Evolutionary conservation across 2,113 vertebrate species (phyloP), one percentile per base, ranked within the genome.

Genomic region (Abramis brama): DNA sequence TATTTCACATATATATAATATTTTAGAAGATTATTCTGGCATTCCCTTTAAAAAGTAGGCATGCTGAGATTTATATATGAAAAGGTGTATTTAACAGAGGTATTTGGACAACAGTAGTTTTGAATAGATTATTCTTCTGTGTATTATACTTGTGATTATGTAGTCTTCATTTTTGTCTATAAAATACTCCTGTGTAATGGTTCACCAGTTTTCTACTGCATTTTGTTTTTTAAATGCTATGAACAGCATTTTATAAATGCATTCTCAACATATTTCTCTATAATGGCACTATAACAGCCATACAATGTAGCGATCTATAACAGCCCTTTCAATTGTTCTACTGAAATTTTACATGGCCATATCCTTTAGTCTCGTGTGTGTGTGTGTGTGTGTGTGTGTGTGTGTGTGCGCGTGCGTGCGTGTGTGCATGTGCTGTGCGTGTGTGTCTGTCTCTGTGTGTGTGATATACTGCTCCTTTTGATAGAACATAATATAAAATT

Each of bases 31-130:
- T 78, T 66, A 45, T 76, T 79, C 57, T 52, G 25, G 39, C 74
- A 79, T 83, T 39, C 83, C 27, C 25, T 68, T 76, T 33, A 19
- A 7, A 71, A 84, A 78, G 84, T 87, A 82, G 64, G 55, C 83
- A 64, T 47, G 50, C 27, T n/a, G 6, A 17, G 30, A 39, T 78
- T 86, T 80, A 84, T 84, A 64, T 68, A 59, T 52, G 8, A 57
- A 77, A 57, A 23, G 19, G 62, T 64, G 30, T 57, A 43, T 83
- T 85, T 85, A 62, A 39, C 33, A 85, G 85, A 64, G 23, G 21
- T 84, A 23, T 76, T 83, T 64, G 66, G 64, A 43, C 50, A 73
- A 68, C 9, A 70, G 21, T 25, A 59, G 47, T 25, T 27, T 78
- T 70, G 8, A 10, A 39, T 57, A 57, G 19, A 36, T n/a, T 21